Percentiles rank a stretch among this genome's conserved stretches.
These are phyloP conservation scores for Periphyllus acericola DNA, from an alignment of 2,888 invertebrate species.

Conservation along the genomic window DNA sequence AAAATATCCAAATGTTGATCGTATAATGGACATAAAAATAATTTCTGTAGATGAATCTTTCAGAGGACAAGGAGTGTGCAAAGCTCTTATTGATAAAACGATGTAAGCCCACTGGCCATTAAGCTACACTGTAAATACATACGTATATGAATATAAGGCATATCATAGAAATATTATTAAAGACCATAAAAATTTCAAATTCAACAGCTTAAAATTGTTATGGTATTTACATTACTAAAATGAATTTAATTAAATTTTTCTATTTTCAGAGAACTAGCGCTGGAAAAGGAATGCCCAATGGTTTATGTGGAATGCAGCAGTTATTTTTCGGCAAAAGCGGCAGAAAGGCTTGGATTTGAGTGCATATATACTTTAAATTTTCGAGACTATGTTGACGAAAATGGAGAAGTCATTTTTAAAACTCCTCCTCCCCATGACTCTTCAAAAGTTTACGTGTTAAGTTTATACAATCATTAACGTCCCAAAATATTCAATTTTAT, in stretches of 20 bases:
- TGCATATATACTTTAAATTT: conserved; percentile 76
- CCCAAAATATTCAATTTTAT: neutral
- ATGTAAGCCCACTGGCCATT: conserved; percentile 72
- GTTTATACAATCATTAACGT: conserved; percentile 19
- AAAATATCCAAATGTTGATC: conserved; percentile 71
- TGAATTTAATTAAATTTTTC: too few species aligned
- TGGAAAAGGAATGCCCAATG: conserved; percentile 71
- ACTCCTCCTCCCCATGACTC: conserved; percentile 75
- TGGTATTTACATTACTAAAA: too few species aligned
- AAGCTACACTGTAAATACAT: neutral
- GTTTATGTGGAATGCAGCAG: conserved; percentile 81
- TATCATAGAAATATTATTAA: too few species aligned
- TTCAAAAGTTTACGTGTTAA: conserved; percentile 71
- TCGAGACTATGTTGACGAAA: conserved; percentile 74
- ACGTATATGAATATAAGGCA: neutral
- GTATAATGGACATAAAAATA: conserved; percentile 74
- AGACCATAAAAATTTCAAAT: too few species aligned
- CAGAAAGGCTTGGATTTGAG: conserved; percentile 77
- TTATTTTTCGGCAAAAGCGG: conserved; percentile 79
- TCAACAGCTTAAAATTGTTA: too few species aligned
- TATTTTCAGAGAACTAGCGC: conserved; percentile 72
- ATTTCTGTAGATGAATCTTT: conserved; percentile 75
- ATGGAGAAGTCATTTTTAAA: conserved; percentile 73
- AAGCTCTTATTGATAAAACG: conserved; percentile 72
- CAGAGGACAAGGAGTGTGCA: conserved; percentile 76